Conservation (phyloP, 2,113 vertebrate genomes). For the Muntiacus muntjak region DNA sequence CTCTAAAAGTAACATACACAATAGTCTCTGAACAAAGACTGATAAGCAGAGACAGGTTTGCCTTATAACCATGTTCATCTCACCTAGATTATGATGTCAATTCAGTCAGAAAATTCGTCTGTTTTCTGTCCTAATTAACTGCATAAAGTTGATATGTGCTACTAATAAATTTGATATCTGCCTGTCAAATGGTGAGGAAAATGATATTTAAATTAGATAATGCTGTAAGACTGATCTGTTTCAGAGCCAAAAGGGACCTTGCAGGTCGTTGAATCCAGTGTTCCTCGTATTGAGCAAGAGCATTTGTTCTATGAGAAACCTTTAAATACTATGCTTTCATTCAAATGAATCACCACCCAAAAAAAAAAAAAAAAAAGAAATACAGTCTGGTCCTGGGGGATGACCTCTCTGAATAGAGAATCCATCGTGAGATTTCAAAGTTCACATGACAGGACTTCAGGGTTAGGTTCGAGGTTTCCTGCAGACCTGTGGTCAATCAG, state of each 20-base stretch:
- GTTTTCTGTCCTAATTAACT: neutral
- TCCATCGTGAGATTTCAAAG: neutral
- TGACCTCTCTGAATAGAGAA: neutral
- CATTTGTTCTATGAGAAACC: neutral
- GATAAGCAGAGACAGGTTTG: neutral
- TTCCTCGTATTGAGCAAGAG: neutral
- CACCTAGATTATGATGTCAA: neutral
- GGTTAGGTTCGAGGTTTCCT: neutral
- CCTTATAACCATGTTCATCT: neutral
- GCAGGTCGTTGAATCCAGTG: neutral
- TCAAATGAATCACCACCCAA: neutral
- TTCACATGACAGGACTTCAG: neutral
- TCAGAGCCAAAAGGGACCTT: neutral
- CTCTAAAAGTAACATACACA: slow-evolving; percentile 17
- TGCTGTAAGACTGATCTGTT: neutral
- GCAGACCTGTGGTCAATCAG: neutral
- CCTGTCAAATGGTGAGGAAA: neutral
- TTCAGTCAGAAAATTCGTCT: neutral
- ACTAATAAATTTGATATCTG: neutral
- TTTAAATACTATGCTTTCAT: neutral
- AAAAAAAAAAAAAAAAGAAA: neutral
- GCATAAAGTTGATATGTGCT: neutral
- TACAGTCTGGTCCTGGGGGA: neutral
- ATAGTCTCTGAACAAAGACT: slow-evolving; percentile 3
- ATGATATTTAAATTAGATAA: neutral